Conservation (phyloP, 2,797 vertebrate genomes). For the Sarcoramphus papa region DNA sequence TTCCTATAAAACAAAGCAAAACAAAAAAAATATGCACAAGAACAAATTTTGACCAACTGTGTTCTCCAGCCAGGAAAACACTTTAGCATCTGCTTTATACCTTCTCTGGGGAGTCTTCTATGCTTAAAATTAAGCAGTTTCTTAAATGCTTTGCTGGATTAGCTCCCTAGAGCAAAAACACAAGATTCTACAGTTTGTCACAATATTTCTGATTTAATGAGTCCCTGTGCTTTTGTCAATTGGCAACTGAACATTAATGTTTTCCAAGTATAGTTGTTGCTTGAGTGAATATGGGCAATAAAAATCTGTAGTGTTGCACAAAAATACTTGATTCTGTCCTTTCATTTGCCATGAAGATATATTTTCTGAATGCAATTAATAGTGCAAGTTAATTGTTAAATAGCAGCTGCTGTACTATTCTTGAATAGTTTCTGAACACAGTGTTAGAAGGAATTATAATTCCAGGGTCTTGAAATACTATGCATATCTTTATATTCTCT, state of each 20-base stretch:
- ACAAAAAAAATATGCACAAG: background rate
- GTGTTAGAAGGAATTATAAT: background rate
- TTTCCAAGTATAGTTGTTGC: slow-evolving; percentile 3
- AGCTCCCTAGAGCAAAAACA: slow-evolving; percentile 11
- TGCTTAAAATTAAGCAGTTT: slow-evolving; percentile 51
- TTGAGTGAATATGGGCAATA: background rate
- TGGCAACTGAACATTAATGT: slow-evolving; percentile 38
- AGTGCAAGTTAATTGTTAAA: slow-evolving; percentile 5
- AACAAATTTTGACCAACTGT: slow-evolving; percentile 26
- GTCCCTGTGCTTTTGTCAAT: slow-evolving; percentile 41
- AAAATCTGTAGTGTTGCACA: slow-evolving; percentile 2
- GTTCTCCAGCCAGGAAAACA: background rate
- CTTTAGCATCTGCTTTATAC: slow-evolving; percentile 20
- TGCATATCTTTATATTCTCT: background rate
- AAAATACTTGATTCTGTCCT: background rate
- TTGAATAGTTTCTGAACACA: background rate
- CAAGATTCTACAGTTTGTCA: slow-evolving; percentile 26
- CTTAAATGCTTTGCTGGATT: slow-evolving; percentile 45
- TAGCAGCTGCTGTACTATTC: background rate
- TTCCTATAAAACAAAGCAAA: background rate
- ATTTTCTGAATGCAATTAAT: slow-evolving; percentile 32
- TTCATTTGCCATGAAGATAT: background rate
- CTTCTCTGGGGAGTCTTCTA: slow-evolving; percentile 28
- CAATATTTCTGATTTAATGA: slow-evolving; percentile 55
- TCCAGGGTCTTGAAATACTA: slow-evolving; percentile 2